Percentiles rank a stretch among this genome's conserved stretches.
phyloP scores from a whole-genome alignment of 2,888 invertebrate species.

The Drosophila gaucha region DNA sequence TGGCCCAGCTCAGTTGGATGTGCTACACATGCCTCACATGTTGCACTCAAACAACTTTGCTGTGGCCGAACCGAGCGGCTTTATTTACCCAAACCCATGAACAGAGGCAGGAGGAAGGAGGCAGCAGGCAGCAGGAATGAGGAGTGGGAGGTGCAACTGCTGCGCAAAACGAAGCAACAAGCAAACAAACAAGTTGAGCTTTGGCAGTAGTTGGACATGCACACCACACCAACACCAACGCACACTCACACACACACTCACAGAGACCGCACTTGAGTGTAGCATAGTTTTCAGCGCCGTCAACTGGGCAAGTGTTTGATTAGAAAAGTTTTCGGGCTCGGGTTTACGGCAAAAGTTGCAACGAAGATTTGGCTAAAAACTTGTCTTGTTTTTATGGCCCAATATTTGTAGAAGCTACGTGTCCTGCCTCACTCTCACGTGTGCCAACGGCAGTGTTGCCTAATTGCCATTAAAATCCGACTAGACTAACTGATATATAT shows the following conservation, averaged over 20 bases:
- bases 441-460: too few species aligned
- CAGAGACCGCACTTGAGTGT: constrained; percentile 5
- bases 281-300: constrained; percentile 44
- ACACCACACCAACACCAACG: constrained; percentile 4
- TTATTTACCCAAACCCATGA: constrained; percentile 55
- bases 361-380: constrained; percentile 59
- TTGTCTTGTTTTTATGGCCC: constrained; percentile 26
- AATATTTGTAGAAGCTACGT: constrained; percentile 46
- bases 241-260: not conserved
- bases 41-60: constrained; percentile 55
- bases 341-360: constrained; percentile 38
- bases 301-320: constrained; percentile 67
- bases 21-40: constrained; percentile 52
- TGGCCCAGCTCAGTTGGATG: constrained; percentile 16
- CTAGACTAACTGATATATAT: constrained; percentile 4
- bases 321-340: constrained; percentile 64
- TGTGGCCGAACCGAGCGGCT: constrained; percentile 71
- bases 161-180: constrained; percentile 56
- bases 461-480: constrained; percentile 41
- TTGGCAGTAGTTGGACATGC: constrained; percentile 35
- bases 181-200: constrained; percentile 74
- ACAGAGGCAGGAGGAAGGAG: not conserved
- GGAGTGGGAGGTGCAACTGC: constrained; percentile 12
- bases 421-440: constrained; percentile 13
- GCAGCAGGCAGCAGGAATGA: not conserved